These are phyloP conservation scores for Stictocephala bisonia DNA, from an alignment of 2,888 invertebrate species.

Conservation along the genomic window DNA sequence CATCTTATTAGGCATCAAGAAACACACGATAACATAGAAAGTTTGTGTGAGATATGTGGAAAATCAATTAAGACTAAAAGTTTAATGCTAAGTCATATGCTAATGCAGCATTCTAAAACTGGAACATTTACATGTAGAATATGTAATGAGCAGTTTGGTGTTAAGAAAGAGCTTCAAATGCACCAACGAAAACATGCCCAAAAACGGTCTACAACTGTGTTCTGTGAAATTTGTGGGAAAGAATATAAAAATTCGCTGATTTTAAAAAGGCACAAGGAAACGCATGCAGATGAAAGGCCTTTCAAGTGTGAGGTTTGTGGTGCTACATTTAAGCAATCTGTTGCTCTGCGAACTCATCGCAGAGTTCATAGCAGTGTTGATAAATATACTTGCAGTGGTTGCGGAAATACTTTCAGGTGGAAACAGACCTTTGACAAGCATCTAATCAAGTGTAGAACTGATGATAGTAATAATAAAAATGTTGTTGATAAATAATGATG, in stretches of 20 bases:
- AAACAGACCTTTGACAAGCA: constrained; percentile 36
- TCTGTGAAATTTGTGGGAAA: constrained; percentile 37
- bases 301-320: constrained; percentile 36
- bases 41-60: constrained; percentile 23
- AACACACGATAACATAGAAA: background rate
- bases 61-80: background rate
- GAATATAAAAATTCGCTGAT: background rate
- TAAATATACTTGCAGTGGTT: constrained; percentile 5
- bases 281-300: constrained; percentile 20
- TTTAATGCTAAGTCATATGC: background rate
- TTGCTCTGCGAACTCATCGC: constrained; percentile 16
- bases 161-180: background rate
- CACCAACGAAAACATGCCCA: background rate
- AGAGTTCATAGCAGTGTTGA: constrained; percentile 6
- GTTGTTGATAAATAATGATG: too few species aligned
- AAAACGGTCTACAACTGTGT: background rate
- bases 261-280: background rate
- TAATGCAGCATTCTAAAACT: background rate
- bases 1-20: background rate
- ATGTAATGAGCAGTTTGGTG: constrained; percentile 6
- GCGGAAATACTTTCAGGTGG: constrained; percentile 34
- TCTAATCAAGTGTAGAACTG: too few species aligned
- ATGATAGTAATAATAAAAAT: too few species aligned
- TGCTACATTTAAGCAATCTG: background rate
- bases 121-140: constrained; percentile 16